Evolutionary conservation across 1,140 invertebrate genomes (phyloP), one percentile per base, ranked within the genome.

Genomic region (Euglossa dilemma): DNA sequence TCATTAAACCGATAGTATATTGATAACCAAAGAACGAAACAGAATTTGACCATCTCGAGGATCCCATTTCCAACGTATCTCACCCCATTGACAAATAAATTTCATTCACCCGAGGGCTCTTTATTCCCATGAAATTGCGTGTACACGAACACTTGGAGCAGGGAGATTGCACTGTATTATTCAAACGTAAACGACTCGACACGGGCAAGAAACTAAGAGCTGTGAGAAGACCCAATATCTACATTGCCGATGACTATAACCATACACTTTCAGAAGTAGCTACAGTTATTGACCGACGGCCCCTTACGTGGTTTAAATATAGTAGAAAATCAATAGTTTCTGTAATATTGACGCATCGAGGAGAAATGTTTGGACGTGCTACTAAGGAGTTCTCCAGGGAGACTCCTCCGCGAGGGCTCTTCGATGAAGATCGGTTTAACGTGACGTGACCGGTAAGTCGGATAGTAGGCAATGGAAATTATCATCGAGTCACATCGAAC

Each of bases 251-350:
- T 45, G 28, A 69, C 64, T 69, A 52, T 57, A 76, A 23, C 61
- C 59, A 52, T 45, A 54, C 36, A 71, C 77, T 70, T 57, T 56
- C 57, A 12, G 52, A 72, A 52, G 54, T 45, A 67, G 47, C 28
- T 67, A 47, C 54, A 85, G 73, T 87, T 85, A 88, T 87, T 82
- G 79, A 82, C 70, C 79, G 71, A 82, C 57, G 63, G 63, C 52
- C 63, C 47, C 85, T 72, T 57, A 74, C 20, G 61, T 61, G 61
- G 56, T 87, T 78, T 88, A 87, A 88, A 88, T 85, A 88, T 84
- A 87, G 56, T 87, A 54, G 52, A 64, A 73, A 80, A 87, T 88
- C 82, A 43, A 88, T 88, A 87, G 61, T 81, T 81, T 87, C 66
- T 78, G 36, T 76, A 85, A 87, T 87, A 87, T 85, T 87, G 67